Evolutionary conservation across 2,888 invertebrate genomes (phyloP).

Genomic region (Leptinotarsa juncta): DNA sequence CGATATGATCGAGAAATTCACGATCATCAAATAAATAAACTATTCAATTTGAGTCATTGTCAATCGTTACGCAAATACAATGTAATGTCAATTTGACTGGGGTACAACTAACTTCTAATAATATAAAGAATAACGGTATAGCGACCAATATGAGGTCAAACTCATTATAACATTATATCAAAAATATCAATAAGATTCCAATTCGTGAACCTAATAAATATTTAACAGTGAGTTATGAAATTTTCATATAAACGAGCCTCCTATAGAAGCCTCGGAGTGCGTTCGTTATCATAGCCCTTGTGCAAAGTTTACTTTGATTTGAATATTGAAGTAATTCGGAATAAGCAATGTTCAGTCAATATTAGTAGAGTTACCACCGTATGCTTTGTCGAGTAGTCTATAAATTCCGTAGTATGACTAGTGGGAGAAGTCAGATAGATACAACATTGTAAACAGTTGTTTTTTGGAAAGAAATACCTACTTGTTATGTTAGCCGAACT

Average conservation of each 20-base stretch:
- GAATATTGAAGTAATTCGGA: conserved; percentile 46
- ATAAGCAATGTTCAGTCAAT: conserved; percentile 53
- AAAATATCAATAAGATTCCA: not conserved
- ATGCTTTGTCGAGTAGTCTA: not conserved
- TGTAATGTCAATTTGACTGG: too few species aligned
- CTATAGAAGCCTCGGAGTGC: conserved; percentile 12
- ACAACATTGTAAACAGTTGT: too few species aligned
- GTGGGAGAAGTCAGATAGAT: not conserved
- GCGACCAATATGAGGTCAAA: not conserved
- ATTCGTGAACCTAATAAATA: conserved; percentile 9
- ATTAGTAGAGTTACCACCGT: conserved; percentile 48
- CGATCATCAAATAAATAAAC: too few species aligned
- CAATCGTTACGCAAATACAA: too few species aligned
- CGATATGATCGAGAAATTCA: too few species aligned
- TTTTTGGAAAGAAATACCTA: too few species aligned
- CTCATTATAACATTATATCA: not conserved
- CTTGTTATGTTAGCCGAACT: too few species aligned
- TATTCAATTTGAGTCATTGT: too few species aligned
- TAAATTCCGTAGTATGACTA: not conserved
- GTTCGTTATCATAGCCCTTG: conserved; percentile 26
- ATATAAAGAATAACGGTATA: too few species aligned
- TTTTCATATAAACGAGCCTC: conserved; percentile 19
- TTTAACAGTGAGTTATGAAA: conserved; percentile 16
- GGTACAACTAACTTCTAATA: too few species aligned
- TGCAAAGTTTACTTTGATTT: conserved; percentile 38